A percentile compares a stretch with the other conserved stretches of the same genome.
These are phyloP conservation scores for Myanophis thanlyinensis DNA, from an alignment of 2,113 vertebrate genomes.

Conservation along the genomic window DNA sequence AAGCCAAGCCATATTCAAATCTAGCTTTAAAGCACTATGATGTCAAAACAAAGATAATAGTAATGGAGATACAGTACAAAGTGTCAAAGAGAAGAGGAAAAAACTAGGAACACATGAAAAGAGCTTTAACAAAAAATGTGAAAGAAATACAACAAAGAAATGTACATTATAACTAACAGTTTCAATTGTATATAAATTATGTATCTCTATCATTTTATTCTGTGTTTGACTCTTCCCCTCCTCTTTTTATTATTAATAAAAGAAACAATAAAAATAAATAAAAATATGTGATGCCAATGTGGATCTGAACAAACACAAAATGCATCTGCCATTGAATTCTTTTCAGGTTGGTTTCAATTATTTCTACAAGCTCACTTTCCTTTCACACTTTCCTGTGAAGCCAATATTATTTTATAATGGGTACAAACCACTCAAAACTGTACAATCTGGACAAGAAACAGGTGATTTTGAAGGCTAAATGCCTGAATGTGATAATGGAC, in stretches of 20 bases:
- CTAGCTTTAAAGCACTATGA: background rate
- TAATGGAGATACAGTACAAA: background rate
- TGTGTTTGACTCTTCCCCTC: background rate
- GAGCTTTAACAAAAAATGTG: background rate
- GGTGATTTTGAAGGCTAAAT: background rate
- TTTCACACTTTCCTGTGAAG: background rate
- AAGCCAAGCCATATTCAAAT: background rate
- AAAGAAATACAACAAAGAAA: background rate
- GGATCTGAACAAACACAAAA: background rate
- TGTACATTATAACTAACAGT: background rate
- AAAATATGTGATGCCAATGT: background rate
- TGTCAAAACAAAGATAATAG: background rate
- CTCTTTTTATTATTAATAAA: background rate
- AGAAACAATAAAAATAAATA: background rate
- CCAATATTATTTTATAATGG: background rate
- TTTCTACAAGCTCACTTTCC: background rate
- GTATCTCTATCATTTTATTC: background rate
- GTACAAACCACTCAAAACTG: background rate
- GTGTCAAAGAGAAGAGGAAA: background rate
- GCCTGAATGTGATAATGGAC: background rate
- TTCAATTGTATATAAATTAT: background rate
- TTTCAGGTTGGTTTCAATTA: background rate
- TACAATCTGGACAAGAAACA: background rate
- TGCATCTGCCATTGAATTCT: background rate
- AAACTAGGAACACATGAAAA: background rate